Conservation (phyloP, 2,797 vertebrate species). For the Octomys mimax region DNA sequence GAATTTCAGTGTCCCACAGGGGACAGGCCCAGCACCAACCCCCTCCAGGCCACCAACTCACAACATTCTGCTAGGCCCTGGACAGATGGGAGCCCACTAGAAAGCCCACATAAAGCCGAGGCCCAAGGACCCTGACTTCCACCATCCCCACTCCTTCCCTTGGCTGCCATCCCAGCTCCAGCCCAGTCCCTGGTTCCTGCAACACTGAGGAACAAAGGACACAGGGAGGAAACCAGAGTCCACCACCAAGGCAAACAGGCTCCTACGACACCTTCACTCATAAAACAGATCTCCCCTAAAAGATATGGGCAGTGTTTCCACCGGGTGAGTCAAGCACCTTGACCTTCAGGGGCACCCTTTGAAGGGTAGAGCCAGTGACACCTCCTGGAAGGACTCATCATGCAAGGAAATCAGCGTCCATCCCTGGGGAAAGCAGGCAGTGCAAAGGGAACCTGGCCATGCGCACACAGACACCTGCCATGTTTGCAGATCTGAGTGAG, state of each 20-base stretch:
- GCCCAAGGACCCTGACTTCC: too few relatives aligned
- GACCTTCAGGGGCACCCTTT: background rate
- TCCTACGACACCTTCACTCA: background rate
- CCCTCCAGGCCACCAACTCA: background rate
- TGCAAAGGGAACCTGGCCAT: background rate
- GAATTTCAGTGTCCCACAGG: background rate
- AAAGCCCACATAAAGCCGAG: background rate
- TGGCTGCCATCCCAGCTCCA: background rate
- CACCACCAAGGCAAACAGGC: background rate
- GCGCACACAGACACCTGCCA: too few relatives aligned
- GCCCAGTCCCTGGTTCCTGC: background rate
- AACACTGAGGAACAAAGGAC: background rate
- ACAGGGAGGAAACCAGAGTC: background rate
- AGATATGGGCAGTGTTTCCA: background rate
- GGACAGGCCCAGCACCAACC: background rate
- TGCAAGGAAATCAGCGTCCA: background rate
- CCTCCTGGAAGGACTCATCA: background rate
- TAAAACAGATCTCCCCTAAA: background rate
- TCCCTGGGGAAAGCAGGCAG: background rate
- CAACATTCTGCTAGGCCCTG: background rate
- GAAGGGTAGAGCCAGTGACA: background rate
- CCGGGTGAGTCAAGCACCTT: background rate
- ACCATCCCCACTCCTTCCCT: background rate
- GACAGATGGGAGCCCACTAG: background rate
- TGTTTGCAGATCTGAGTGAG: background rate